Conservation (phyloP, 1,140 invertebrate genomes). For the Pseudomyrmex dendroicus region DNA sequence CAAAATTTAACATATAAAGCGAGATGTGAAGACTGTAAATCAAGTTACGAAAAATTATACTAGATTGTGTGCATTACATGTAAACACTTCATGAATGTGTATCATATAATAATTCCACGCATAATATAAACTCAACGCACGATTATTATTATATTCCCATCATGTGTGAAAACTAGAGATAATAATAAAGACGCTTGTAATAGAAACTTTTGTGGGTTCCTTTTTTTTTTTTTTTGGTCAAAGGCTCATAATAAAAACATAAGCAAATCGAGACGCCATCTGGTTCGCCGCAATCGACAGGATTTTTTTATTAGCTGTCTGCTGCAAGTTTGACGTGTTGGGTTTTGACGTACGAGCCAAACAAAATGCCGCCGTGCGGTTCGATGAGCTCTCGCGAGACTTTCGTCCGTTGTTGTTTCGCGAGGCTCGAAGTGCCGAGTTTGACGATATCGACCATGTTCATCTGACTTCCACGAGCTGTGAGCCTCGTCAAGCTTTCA, state of each 20-base stretch:
- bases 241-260: no score
- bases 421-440: neutral
- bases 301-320: constrained; percentile 27
- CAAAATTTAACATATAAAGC: constrained; percentile 19
- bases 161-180: no score
- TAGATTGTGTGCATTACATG: neutral
- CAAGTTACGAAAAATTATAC: neutral
- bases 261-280: constrained; percentile 7
- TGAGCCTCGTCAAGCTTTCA: neutral
- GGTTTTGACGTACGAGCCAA: constrained; percentile 17
- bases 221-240: no score
- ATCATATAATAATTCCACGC: neutral
- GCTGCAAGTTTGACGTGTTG: constrained; percentile 15
- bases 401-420: neutral
- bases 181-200: no score
- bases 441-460: neutral
- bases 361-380: constrained; percentile 29
- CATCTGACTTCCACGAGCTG: neutral
- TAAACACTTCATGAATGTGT: neutral
- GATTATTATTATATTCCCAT: no score
- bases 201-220: no score
- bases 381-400: neutral
- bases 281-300: neutral
- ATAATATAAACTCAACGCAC: neutral
- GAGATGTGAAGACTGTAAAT: constrained; percentile 32